These are phyloP conservation scores for Hoplodrina ambigua DNA, from an alignment of 2,888 invertebrate genomes.

Conservation along the genomic window DNA sequence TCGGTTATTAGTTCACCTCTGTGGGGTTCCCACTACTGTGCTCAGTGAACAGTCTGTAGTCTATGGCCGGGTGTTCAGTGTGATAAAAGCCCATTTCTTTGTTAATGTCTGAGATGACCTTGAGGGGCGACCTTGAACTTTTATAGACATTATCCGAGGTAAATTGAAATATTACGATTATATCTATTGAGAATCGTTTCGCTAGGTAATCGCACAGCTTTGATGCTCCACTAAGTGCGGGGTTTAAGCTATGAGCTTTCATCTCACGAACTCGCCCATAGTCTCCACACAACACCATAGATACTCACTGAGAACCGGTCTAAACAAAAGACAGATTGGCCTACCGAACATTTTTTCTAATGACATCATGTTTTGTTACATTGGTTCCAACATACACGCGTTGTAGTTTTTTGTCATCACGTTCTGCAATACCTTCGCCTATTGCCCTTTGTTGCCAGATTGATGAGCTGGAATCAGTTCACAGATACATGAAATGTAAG, in stretches of 20 bases:
- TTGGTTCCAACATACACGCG: slow-evolving; percentile 7
- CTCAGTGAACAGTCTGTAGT: slow-evolving; percentile 4
- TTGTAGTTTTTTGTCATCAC: slow-evolving; percentile 22
- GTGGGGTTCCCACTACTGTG: slow-evolving; percentile 7
- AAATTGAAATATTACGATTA: slow-evolving; percentile 58
- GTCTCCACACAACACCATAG: slow-evolving; percentile 1
- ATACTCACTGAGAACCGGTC: neutral
- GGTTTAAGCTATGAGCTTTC: neutral
- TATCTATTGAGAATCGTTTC: slow-evolving; percentile 37
- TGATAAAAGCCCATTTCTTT: slow-evolving; percentile 54
- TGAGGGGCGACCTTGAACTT: slow-evolving; percentile 81
- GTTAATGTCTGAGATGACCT: slow-evolving; percentile 74
- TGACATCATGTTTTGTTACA: slow-evolving; percentile 34
- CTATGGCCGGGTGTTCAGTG: slow-evolving; percentile 12
- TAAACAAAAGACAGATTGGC: slow-evolving; percentile 10
- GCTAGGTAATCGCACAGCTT: slow-evolving; percentile 9
- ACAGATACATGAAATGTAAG: neutral
- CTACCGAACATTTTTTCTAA: slow-evolving; percentile 18
- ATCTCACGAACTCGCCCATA: neutral
- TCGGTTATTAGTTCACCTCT: slow-evolving; percentile 12
- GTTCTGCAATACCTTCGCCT: slow-evolving; percentile 16
- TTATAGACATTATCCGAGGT: slow-evolving; percentile 62
- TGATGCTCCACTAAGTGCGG: neutral
- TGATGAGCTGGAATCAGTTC: slow-evolving; percentile 16
- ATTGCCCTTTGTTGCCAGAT: slow-evolving; percentile 6